phyloP scores from a whole-genome alignment of 2,797 vertebrate species.

The Anisognathus igniventris region DNA sequence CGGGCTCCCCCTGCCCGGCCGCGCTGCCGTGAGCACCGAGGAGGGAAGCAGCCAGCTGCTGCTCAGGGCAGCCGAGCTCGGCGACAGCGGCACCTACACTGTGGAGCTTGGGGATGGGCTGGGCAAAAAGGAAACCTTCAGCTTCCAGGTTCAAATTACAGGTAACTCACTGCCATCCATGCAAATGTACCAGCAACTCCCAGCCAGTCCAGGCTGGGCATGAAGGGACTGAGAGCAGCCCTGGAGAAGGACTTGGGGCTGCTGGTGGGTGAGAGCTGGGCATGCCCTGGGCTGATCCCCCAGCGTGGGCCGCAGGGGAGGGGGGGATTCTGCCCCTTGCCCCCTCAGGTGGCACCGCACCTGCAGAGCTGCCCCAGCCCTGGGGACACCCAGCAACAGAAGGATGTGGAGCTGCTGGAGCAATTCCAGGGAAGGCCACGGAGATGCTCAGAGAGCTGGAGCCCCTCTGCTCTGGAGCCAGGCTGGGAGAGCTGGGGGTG shows the following conservation, averaged over 20 bases:
- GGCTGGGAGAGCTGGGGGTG: not conserved
- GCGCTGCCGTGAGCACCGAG: constrained; percentile 70
- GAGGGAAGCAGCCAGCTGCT: constrained; percentile 79
- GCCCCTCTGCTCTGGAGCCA: not conserved
- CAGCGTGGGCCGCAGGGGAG: accelerated
- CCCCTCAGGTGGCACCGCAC: not conserved
- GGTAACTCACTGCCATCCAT: constrained; percentile 70
- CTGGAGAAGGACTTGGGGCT: not conserved
- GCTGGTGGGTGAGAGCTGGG: not conserved
- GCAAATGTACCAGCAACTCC: not conserved
- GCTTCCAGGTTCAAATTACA: constrained; percentile 80
- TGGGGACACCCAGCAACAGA: not conserved
- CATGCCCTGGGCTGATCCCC: not conserved
- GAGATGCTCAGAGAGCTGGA: not conserved
- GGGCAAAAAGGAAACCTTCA: constrained; percentile 76
- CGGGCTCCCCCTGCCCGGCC: constrained; percentile 73
- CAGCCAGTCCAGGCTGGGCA: not conserved
- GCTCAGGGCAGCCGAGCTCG: constrained; percentile 77
- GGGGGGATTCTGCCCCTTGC: not conserved
- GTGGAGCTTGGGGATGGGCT: constrained; percentile 73
- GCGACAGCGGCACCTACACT: constrained; percentile 79
- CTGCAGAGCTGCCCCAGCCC: not conserved
- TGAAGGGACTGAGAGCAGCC: not conserved
- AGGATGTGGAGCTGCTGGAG: not conserved
- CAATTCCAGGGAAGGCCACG: accelerated